Evolutionary conservation across 2,113 vertebrate genomes (phyloP).

Genomic region (Serilophus lunatus): DNA sequence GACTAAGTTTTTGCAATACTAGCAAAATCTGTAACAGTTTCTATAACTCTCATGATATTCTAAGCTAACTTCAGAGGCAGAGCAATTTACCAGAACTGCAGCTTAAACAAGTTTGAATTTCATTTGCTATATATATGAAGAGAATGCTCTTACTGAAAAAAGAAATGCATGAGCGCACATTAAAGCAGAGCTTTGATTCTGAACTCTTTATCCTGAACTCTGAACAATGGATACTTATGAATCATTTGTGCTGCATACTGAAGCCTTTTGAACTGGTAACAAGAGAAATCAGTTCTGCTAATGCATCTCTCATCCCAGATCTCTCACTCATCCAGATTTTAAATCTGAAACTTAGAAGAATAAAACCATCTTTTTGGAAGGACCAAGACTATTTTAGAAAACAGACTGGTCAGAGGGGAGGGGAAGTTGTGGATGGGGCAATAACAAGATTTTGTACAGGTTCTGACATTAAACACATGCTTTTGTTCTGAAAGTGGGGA

Average conservation of each 20-base stretch:
- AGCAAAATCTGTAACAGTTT: conserved; percentile 60
- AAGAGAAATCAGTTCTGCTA: conserved; percentile 77
- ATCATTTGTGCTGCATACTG: conserved; percentile 73
- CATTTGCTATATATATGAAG: conserved; percentile 68
- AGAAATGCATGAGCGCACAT: conserved; percentile 68
- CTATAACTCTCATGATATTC: conserved; percentile 61
- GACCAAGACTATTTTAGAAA: conserved; percentile 46
- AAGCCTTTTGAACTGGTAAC: conserved; percentile 75
- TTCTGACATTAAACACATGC: not conserved
- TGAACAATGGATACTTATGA: conserved; percentile 76
- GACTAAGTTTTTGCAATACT: conserved; percentile 63
- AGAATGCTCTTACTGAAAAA: conserved; percentile 69
- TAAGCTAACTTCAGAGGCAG: conserved; percentile 65
- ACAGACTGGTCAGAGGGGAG: conserved; percentile 25
- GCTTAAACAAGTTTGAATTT: conserved; percentile 71
- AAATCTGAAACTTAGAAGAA: conserved; percentile 67
- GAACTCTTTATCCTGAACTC: conserved; percentile 74
- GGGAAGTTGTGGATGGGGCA: not conserved
- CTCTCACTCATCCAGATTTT: conserved; percentile 68
- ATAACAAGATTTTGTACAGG: not conserved
- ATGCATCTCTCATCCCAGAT: conserved; percentile 67
- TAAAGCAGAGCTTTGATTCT: conserved; percentile 73
- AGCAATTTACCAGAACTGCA: conserved; percentile 69
- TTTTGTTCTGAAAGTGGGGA: not conserved
- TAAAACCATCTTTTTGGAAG: conserved; percentile 38